Evolutionary conservation across 1,140 invertebrate species (phyloP).

Genomic region (Leguminivora glycinivorella): DNA sequence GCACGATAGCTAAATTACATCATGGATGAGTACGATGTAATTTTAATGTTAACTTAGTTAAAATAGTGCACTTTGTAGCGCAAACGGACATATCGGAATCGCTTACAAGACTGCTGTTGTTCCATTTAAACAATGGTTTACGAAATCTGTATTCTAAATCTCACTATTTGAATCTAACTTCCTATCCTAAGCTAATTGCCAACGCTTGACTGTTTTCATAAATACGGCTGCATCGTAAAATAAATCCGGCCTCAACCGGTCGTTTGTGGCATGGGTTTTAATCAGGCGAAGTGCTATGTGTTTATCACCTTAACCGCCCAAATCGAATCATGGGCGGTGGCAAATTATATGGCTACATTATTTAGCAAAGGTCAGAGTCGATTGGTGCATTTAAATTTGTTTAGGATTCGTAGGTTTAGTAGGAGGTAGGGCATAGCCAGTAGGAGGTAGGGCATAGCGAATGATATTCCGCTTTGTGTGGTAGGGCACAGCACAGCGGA

Average conservation of each 20-base stretch:
- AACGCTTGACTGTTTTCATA: not conserved
- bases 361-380: conserved; percentile 31
- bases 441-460: too few relatives aligned
- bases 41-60: too few relatives aligned
- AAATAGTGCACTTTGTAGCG: too few relatives aligned
- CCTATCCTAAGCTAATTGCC: conserved; percentile 11
- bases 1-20: too few relatives aligned
- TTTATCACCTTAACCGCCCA: conserved; percentile 56
- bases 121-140: too few relatives aligned
- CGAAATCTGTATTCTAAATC: too few relatives aligned
- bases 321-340: conserved; percentile 39
- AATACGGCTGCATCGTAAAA: conserved; percentile 37
- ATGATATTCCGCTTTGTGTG: too few relatives aligned
- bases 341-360: conserved; percentile 41
- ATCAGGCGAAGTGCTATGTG: conserved; percentile 64
- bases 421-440: too few relatives aligned
- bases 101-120: too few relatives aligned
- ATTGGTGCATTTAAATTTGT: conserved; percentile 27
- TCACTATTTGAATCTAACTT: not conserved
- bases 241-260: conserved; percentile 38
- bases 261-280: conserved; percentile 54
- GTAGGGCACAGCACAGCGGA: too few relatives aligned
- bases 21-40: too few relatives aligned
- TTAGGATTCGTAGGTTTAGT: not conserved
- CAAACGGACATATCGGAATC: too few relatives aligned